phyloP scores from a whole-genome alignment of 2,888 invertebrate genomes.

The Rugalucina vietnamica region DNA sequence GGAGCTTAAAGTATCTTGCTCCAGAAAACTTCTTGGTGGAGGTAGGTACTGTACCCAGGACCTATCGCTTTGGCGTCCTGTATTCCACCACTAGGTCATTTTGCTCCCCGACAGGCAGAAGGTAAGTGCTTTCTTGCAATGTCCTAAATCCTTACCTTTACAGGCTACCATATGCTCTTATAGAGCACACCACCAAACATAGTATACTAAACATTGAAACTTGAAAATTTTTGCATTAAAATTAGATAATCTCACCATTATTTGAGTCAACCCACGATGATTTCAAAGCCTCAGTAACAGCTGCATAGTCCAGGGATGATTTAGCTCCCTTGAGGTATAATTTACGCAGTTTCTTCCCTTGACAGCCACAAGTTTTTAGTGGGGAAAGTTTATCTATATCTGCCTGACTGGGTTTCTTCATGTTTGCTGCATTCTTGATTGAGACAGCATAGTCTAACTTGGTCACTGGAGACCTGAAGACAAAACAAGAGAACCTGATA shows the following conservation, averaged over 20 bases:
- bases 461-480: conserved; percentile 54
- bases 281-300: conserved; percentile 34
- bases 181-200: too few relatives aligned
- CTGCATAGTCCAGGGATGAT: conserved; percentile 34
- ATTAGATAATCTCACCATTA: conserved; percentile 44
- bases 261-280: conserved; percentile 60
- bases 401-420: conserved; percentile 28
- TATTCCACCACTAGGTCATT: too few relatives aligned
- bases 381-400: conserved; percentile 28
- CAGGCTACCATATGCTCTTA: too few relatives aligned
- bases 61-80: too few relatives aligned
- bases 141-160: too few relatives aligned
- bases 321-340: conserved; percentile 54
- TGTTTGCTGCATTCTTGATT: conserved; percentile 30
- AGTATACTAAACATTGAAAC: background rate
- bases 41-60: too few relatives aligned
- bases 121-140: too few relatives aligned
- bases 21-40: too few relatives aligned
- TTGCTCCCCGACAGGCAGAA: too few relatives aligned
- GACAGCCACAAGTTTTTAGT: conserved; percentile 48
- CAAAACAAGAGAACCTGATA: background rate
- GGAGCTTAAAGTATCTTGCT: too few relatives aligned
- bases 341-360: conserved; percentile 50
- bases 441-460: conserved; percentile 57
- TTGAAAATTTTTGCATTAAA: background rate